Base-by-base conservation (phyloP, 2,113 vertebrate genomes). In the Rhinoptilus africanus region DNA sequence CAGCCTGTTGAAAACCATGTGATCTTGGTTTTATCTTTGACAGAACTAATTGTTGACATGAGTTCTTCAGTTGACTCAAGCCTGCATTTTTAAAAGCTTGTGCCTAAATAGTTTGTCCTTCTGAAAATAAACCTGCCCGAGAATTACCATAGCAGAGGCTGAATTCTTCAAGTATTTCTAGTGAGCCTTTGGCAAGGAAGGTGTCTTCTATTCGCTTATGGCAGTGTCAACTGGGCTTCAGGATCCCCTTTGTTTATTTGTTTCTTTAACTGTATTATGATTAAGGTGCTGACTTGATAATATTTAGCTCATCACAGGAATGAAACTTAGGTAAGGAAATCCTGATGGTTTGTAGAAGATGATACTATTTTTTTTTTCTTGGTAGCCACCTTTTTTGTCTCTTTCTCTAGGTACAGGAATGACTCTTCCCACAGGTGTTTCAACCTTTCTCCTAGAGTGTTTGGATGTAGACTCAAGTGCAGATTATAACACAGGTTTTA, bases 351-450 rank as follows among this genome's bases (percentile, higher is more conserved):
- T 73, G 30, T 63, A 37, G 45, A 64, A 84, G 66, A 48, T 23
- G 9, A 32, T 68, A 30, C 14, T 15, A 75, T n/a, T 17, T 30
- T 39, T 79, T 14, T 26, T 50, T 69, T 67, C 51, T 51, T 69
- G 13, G 13, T 60, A 78, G 75, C 45, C 2, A 1, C 53, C 35
- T 94, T 88, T 83, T 74, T 54, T 90, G 14, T 85, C 59, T 93
- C 39, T 66, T 50, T 94, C 89, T 91, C 17, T 92, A 97, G 97
- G 95, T 97, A 28, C 78, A 94, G 98, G 94, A 92, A 89, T 97
- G 92, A 98, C 95, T 89, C 94, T 98, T 75, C 98, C 98, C 35
- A 97, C 96, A 41, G 97, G 97, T 48, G 96, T 97, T 88, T 98
- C 98, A 57, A 97, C 97, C 54, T 98, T 97, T 92, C 86, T 98